phyloP scores from a whole-genome alignment of 2,113 vertebrate genomes.

The Hippocampus comes region DNA sequence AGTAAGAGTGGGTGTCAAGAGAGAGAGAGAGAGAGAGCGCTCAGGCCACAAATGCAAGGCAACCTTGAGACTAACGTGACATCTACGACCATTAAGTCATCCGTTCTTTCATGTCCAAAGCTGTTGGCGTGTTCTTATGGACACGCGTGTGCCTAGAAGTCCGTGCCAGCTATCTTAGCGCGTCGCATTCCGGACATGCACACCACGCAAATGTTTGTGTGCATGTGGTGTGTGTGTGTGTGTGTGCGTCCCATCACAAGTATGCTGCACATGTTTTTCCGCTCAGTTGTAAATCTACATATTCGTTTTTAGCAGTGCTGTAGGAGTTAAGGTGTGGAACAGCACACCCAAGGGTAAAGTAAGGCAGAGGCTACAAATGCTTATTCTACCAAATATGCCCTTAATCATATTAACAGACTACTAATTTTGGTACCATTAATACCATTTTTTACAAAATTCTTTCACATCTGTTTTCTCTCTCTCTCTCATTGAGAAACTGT shows the following conservation, averaged over 20 bases:
- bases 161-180: slow-evolving; percentile 19
- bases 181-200: slow-evolving; percentile 27
- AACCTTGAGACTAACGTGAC: not conserved
- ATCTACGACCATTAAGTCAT: not conserved
- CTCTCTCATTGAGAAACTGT: too few relatives aligned
- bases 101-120: not conserved
- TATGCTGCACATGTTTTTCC: slow-evolving; percentile 32
- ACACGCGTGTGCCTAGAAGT: slow-evolving; percentile 6
- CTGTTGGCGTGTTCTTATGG: not conserved
- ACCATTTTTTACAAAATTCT: too few relatives aligned
- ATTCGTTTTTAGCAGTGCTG: not conserved
- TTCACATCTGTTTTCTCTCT: too few relatives aligned
- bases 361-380: too few relatives aligned
- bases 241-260: not conserved
- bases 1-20: too few relatives aligned
- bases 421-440: too few relatives aligned
- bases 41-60: not conserved
- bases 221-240: slow-evolving; percentile 16
- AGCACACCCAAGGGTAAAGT: too few relatives aligned
- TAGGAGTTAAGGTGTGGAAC: too few relatives aligned
- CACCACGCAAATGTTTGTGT: slow-evolving; percentile 4
- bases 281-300: not conserved
- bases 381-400: too few relatives aligned
- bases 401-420: too few relatives aligned
- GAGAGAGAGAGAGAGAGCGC: not conserved